Evolutionary conservation across 2,888 invertebrate genomes (phyloP), one percentile per base, ranked within the genome.

Genomic region (Drosophila greeni): DNA sequence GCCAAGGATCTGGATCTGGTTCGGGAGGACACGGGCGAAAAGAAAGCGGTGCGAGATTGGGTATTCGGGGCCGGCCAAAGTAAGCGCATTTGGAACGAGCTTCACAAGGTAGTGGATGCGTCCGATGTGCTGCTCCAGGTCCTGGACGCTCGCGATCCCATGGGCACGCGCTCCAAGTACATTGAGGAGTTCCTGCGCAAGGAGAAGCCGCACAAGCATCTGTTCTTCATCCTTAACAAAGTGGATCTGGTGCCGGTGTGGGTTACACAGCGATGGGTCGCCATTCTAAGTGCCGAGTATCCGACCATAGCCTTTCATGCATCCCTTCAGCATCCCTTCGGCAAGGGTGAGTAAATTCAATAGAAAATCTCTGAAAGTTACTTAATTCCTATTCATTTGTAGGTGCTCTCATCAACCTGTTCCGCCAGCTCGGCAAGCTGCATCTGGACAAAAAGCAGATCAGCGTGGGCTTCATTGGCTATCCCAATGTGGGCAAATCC

Each of bases 301-400:
- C 99, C 99, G 6, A 99, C 99, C 0, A 92, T 99, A 80, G 99
- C 99, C 0, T 99, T 99, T 87, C 98, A 99, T 90, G 98, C 99
- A 1, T 98, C 98, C n/a, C 90, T 99, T 70, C 98, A 95, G 37
- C 98, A 99, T 91, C 97, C 99, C 0, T 99, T 99, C 90, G 99
- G 92, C 53, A 99, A 99, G 91, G 98, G 85, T 84, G n/a, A 71
- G 66, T 65, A 16, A 20, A 12, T 7, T 3, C 5, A 26, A 3
- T 33, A 11, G 3, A 6, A 11, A 20, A 16, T 23, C 9, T 8
- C 20, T 8, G 14, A 39, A 14, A 3, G 6, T 2, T 11, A 8
- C 23, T 14, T 0, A 23, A 43, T 48, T 20, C 26, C 9, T 5
- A 33, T 45, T 14, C 18, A 7, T 29, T 64, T 37, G 7, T 20